phyloP scores from a whole-genome alignment of 2,888 invertebrate species.

The Parthenolecanium corni region DNA sequence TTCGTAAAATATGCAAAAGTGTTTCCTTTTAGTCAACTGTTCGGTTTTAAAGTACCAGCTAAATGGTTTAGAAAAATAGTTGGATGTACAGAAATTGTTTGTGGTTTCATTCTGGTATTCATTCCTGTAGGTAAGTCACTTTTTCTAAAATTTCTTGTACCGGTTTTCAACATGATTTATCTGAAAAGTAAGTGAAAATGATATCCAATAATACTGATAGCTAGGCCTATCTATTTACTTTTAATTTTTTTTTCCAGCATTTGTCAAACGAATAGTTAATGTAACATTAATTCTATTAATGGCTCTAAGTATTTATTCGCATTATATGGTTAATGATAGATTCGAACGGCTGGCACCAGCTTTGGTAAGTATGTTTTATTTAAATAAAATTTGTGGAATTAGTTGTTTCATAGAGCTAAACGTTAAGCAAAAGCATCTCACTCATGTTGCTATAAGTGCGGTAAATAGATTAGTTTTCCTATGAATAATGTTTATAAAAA shows the following conservation, averaged over 20 bases:
- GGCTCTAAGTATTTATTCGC: slow-evolving; percentile 82
- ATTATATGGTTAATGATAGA: slow-evolving; percentile 83
- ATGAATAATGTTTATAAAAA: too few species aligned
- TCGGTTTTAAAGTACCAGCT: slow-evolving; percentile 78
- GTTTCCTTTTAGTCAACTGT: slow-evolving; percentile 66
- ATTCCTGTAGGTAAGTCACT: slow-evolving; percentile 60
- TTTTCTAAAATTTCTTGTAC: slow-evolving; percentile 1
- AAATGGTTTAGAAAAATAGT: slow-evolving; percentile 83
- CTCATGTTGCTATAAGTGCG: too few species aligned
- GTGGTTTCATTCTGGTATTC: slow-evolving; percentile 68
- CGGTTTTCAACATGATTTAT: background rate
- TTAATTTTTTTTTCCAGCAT: slow-evolving; percentile 51
- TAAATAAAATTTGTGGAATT: too few species aligned
- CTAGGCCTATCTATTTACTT: too few species aligned
- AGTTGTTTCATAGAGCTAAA: too few species aligned
- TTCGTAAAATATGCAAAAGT: slow-evolving; percentile 92
- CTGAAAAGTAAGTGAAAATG: too few species aligned
- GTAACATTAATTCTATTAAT: slow-evolving; percentile 69
- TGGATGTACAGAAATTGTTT: slow-evolving; percentile 71
- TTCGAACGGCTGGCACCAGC: slow-evolving; percentile 84
- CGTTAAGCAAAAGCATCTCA: too few species aligned
- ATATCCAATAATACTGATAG: too few species aligned
- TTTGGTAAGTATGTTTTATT: slow-evolving; percentile 47
- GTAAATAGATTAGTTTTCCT: too few species aligned
- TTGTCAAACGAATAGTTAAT: slow-evolving; percentile 82